phyloP scores from a whole-genome alignment of 2,113 vertebrate genomes.

The Corythaeola cristata region DNA sequence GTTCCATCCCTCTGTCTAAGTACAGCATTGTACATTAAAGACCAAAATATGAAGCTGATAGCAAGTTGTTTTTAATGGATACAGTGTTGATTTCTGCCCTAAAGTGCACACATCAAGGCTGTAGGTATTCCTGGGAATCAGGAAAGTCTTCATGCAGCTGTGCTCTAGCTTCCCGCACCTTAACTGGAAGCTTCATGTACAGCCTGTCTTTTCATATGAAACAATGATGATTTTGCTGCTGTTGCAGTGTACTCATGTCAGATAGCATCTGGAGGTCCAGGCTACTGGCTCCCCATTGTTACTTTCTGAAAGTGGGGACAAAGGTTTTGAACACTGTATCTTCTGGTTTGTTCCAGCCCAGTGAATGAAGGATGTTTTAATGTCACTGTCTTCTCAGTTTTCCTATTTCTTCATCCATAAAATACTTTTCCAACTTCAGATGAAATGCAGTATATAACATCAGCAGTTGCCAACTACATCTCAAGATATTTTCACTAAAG shows the following conservation, averaged over 20 bases:
- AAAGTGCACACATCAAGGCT: not conserved
- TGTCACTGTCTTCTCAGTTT: not conserved
- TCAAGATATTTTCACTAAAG: not conserved
- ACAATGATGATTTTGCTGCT: not conserved
- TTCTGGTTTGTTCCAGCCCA: not conserved
- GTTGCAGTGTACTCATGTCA: not conserved
- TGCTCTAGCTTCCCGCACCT: not conserved
- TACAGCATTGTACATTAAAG: not conserved
- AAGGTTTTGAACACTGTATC: not conserved
- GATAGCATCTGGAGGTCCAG: not conserved
- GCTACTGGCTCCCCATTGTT: fast-evolving
- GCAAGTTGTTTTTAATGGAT: not conserved
- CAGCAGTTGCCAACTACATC: not conserved
- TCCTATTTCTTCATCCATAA: not conserved
- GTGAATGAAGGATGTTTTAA: not conserved
- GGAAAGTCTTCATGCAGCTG: not conserved
- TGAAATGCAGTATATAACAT: not conserved
- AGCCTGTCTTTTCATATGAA: not conserved
- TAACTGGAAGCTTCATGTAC: not conserved
- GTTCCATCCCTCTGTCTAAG: not conserved
- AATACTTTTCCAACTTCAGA: not conserved
- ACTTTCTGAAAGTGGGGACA: not conserved
- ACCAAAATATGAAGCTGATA: not conserved
- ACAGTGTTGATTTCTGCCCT: not conserved
- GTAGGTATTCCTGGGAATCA: not conserved